Evolutionary conservation across 2,888 invertebrate genomes (phyloP).

Genomic region (Eutolmus rufibarbis): DNA sequence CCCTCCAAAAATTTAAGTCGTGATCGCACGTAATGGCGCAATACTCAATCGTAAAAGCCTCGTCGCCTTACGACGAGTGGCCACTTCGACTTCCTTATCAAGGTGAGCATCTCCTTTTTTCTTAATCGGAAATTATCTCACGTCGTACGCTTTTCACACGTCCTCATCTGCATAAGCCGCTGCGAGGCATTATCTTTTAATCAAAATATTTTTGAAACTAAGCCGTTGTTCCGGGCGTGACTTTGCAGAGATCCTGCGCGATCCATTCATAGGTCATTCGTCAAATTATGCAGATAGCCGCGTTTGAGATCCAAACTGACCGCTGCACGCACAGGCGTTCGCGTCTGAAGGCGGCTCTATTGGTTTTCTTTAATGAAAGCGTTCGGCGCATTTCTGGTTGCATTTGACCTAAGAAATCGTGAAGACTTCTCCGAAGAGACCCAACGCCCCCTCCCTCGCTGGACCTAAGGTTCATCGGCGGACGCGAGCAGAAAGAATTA

Average conservation of each 20-base stretch:
- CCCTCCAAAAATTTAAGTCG: neutral
- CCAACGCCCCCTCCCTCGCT: neutral
- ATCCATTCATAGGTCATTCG: neutral
- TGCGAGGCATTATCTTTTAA: neutral
- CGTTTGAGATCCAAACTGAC: neutral
- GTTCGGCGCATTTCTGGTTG: neutral
- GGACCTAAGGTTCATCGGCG: neutral
- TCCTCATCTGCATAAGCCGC: neutral
- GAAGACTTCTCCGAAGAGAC: neutral
- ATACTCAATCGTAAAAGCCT: neutral
- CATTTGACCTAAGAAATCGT: neutral
- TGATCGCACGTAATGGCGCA: neutral
- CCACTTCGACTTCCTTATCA: neutral
- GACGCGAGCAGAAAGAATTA: neutral
- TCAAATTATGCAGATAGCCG: neutral
- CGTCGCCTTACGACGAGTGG: neutral
- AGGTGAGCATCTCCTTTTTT: neutral
- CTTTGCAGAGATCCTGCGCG: neutral
- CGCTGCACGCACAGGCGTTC: neutral
- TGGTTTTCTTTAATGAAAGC: neutral
- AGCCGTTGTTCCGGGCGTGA: neutral
- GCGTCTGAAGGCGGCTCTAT: neutral
- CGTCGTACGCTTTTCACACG: neutral
- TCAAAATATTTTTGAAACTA: neutral
- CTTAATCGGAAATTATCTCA: neutral